A percentile compares a stretch with the other conserved stretches of the same genome.
These are phyloP conservation scores for Ahaetulla prasina DNA, from an alignment of 2,113 vertebrate genomes.

Conservation along the genomic window DNA sequence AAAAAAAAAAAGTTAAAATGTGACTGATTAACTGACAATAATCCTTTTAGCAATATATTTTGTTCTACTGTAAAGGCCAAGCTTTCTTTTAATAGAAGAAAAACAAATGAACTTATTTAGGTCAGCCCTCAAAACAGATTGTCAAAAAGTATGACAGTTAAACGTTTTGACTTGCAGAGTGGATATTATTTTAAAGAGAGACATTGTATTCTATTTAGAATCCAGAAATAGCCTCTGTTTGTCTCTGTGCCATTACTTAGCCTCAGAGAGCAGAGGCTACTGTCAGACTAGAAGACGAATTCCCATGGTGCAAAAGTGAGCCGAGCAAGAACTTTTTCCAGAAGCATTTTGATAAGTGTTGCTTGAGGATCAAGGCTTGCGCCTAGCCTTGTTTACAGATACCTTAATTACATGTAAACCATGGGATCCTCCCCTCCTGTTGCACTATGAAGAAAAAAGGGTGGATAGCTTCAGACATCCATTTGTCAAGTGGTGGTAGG, in stretches of 20 bases:
- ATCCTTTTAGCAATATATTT: background rate
- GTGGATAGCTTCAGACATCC: background rate
- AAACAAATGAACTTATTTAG: background rate
- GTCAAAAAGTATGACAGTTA: background rate
- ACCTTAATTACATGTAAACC: background rate
- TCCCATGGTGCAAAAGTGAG: background rate
- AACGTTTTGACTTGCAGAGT: background rate
- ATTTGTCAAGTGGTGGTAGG: background rate
- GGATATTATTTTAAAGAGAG: background rate
- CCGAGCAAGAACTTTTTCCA: background rate
- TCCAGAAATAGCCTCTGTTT: background rate
- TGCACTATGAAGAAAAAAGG: background rate
- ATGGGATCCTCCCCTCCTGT: background rate
- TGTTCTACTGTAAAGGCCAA: background rate
- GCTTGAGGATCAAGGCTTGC: background rate
- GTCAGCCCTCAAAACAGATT: background rate
- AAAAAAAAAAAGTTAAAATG: background rate
- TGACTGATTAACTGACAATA: background rate
- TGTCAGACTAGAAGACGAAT: background rate
- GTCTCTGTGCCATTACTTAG: background rate
- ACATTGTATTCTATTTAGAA: background rate
- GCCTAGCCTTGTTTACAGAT: background rate
- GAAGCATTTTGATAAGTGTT: background rate
- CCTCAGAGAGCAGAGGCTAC: background rate
- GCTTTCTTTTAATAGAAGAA: background rate